Evolutionary conservation across 2,888 invertebrate species (phyloP), one percentile per base, ranked within the genome.

Genomic region (Megalurothrips usitatus): DNA sequence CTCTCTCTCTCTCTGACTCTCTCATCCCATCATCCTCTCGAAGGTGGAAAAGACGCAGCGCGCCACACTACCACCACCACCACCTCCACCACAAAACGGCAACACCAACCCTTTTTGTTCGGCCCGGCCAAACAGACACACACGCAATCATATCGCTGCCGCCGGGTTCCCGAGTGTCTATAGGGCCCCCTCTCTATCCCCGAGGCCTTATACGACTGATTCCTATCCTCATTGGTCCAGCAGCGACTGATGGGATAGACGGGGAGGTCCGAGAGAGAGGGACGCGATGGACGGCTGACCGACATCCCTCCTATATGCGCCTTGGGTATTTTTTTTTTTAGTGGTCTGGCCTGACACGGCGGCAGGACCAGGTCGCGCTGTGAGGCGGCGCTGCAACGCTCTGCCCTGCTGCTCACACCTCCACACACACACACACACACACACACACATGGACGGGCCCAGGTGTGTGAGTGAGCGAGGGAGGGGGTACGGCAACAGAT

Each of bases 11-110:
- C 34, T 43, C 34, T 43, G 19, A n/a, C n/a, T 80, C 17, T 49
- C 47, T 80, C 23, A 43, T 26, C 48, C 47, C 28, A 26, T 26
- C n/a, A 23, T 26, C 26, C 75, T 68, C 75, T 68, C 75, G 23
- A 6, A 23, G n/a, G 75, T 78, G 43, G 34, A 78, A 78, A 78
- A 34, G 79, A 78, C 43, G 79, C 79, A 78, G 11, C 79, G 34
- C 34, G 34, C 34, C 34, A 43, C 34, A 43, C 34, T 6, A 43
- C 34, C 34, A 43, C 34, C 3, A 6, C 34, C 34, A n/a, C n/a
- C 34, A 43, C 34, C 34, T 4, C 34, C 34, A 43, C 34, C 3
- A 6, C 34, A 2, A 6, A 43, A 43, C 34, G 34, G 34, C 34
- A 43, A 43, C 34, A 43, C 34, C 34, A 43, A 43, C 34, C 34